Evolutionary conservation across 2,888 invertebrate species (phyloP).

Genomic region (Cacoxenus indagator): DNA sequence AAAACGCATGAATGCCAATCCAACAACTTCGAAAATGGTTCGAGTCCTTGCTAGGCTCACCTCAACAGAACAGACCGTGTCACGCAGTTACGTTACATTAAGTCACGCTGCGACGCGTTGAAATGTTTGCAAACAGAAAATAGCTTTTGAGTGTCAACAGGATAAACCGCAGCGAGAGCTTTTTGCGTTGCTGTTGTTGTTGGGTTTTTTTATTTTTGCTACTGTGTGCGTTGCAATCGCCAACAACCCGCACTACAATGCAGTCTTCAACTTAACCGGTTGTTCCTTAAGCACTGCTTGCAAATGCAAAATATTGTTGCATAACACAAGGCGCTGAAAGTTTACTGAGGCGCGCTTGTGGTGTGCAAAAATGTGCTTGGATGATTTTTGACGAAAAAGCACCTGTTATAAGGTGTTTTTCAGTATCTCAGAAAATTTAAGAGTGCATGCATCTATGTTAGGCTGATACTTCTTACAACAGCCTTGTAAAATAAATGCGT

Average conservation of each 20-base stretch:
- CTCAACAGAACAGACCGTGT: background rate
- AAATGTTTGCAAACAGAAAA: slow-evolving; percentile 41
- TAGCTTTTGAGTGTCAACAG: slow-evolving; percentile 50
- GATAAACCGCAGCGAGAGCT: slow-evolving; percentile 19
- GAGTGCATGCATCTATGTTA: too few relatives aligned
- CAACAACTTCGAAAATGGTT: slow-evolving; percentile 35
- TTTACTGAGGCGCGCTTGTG: too few relatives aligned
- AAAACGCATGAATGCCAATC: background rate
- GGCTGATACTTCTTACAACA: too few relatives aligned
- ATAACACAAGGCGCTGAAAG: slow-evolving; percentile 50
- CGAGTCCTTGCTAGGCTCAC: slow-evolving; percentile 44
- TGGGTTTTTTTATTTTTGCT: background rate
- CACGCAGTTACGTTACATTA: background rate
- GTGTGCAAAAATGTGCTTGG: too few relatives aligned
- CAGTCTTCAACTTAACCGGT: background rate
- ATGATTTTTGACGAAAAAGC: too few relatives aligned
- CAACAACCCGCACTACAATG: background rate
- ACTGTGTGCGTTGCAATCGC: slow-evolving; percentile 29
- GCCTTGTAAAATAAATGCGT: too few relatives aligned
- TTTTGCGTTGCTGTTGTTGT: slow-evolving; percentile 19
- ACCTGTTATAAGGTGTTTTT: too few relatives aligned
- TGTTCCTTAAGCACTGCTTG: background rate
- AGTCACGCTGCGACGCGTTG: background rate
- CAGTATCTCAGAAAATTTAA: too few relatives aligned
- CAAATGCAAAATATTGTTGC: background rate